Conservation (phyloP, 2,113 vertebrate species). For the Anoura caudifer region DNA sequence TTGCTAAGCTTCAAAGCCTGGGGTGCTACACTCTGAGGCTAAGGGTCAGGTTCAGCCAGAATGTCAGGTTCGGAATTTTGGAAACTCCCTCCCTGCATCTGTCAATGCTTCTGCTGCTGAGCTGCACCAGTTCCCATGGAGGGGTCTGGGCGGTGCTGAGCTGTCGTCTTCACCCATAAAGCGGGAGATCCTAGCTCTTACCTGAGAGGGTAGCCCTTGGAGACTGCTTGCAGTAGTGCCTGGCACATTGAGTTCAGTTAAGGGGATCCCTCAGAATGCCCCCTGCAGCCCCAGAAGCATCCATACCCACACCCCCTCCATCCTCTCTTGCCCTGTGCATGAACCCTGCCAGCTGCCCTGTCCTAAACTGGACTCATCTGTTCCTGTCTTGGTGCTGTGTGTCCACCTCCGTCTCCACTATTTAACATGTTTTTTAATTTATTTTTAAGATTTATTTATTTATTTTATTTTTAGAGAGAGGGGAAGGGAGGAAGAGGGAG, state of each 20-base stretch:
- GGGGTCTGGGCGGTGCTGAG: not conserved
- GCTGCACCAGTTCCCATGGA: not conserved
- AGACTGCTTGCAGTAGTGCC: not conserved
- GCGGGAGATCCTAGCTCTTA: not conserved
- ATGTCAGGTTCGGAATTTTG: not conserved
- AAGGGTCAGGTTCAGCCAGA: not conserved
- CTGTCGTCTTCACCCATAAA: not conserved
- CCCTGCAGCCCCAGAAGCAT: not conserved
- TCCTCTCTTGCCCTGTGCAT: too few species aligned
- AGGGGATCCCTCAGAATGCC: not conserved
- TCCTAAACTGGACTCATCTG: not conserved
- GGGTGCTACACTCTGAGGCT: not conserved
- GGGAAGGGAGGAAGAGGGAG: too few species aligned
- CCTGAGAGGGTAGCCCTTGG: not conserved
- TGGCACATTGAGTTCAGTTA: rapidly evolving
- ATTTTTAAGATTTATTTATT: too few species aligned
- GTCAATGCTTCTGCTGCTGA: not conserved
- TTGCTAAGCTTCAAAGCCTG: not conserved
- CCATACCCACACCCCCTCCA: rapidly evolving
- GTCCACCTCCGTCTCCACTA: not conserved
- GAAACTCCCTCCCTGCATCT: not conserved
- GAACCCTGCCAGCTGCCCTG: not conserved
- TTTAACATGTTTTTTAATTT: not conserved
- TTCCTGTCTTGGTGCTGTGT: not conserved
- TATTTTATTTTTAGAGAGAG: too few species aligned